phyloP scores from a whole-genome alignment of 2,113 vertebrate genomes.

The Epinephelus fuscoguttatus region DNA sequence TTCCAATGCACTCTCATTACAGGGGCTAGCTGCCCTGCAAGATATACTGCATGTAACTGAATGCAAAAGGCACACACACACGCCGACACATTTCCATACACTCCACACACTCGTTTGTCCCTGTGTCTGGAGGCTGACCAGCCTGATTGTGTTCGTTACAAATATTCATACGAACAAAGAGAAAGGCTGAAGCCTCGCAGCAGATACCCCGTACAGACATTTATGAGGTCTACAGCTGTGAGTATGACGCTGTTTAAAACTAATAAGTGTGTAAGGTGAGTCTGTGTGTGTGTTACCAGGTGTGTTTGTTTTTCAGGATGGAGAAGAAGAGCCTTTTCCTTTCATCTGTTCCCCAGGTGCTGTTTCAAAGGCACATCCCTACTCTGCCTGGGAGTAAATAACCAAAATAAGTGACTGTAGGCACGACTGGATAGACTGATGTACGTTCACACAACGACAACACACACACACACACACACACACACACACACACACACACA shows the following conservation, averaged over 20 bases:
- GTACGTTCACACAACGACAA: constrained; percentile 56
- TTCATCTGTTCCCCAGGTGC: constrained; percentile 60
- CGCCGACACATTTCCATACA: constrained; percentile 9
- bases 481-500: neutral
- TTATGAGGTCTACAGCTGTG: constrained; percentile 7
- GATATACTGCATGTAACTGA: constrained; percentile 41
- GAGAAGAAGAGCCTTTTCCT: constrained; percentile 51
- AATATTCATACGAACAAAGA: constrained; percentile 9
- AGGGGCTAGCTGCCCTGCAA: constrained; percentile 24
- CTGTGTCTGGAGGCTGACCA: constrained; percentile 3
- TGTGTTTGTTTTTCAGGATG: constrained; percentile 50
- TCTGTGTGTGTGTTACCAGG: constrained; percentile 35
- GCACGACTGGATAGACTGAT: constrained; percentile 71
- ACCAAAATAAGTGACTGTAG: constrained; percentile 72
- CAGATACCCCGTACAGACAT: neutral
- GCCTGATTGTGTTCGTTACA: constrained; percentile 15
- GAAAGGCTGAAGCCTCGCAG: neutral
- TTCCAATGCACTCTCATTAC: constrained; percentile 6
- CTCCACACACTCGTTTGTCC: neutral
- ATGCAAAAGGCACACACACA: constrained; percentile 44
- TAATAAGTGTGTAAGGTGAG: constrained; percentile 12
- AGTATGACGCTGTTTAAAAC: constrained; percentile 23
- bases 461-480: too few species aligned
- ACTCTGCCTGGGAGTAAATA: constrained; percentile 69
- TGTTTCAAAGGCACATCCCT: constrained; percentile 79